Evolutionary conservation across 1,140 invertebrate genomes (phyloP), one percentile per base, ranked within the genome.

Genomic region (Diachasma alloeum): DNA sequence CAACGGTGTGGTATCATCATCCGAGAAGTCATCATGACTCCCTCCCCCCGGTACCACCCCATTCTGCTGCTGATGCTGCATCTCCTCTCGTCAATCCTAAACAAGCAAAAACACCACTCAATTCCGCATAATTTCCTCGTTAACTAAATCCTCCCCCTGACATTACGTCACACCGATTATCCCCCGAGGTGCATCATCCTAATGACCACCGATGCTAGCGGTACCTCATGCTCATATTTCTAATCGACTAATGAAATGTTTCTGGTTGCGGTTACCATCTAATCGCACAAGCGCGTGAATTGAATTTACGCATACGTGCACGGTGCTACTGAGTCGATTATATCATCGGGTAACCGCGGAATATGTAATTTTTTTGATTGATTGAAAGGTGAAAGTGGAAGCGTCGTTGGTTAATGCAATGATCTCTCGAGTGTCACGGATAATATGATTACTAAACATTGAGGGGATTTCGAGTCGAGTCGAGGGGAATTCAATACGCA

Each of bases 1-100:
- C 81, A 96, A 91, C 59, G 95, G 95, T 66, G 94, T 93, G 78
- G 94, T 94, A 87, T 96, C 96, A 83, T 96, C 95, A 84, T 96
- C 95, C 10, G 94, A 95, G 83, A 93, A 93, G 86, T 95, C 94
- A 82, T 95, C 94, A 80, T 93, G 91, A 83, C 92, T 94, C 48
- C 91, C 92, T 77, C 92, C 91, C 81, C 91, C 93, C 59, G 91
- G 92, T 59, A 92, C 90, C 81, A 92, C 91, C 86, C 91, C 92
- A 90, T 93, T 90, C 66, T 84, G 85, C 63, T 85, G 84, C 56
- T 88, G 87, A 75, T 84, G 79, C 89, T 90, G 53, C 89, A 90
- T 90, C 79, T 42, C 39, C 78, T 85, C 69, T 37, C n/a, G 36
- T 68, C 36, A 68, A 66, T 13, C 15, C 26, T 68, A 19, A 68